phyloP scores from a whole-genome alignment of 2,888 invertebrate species.

The Horisme vitalbata region DNA sequence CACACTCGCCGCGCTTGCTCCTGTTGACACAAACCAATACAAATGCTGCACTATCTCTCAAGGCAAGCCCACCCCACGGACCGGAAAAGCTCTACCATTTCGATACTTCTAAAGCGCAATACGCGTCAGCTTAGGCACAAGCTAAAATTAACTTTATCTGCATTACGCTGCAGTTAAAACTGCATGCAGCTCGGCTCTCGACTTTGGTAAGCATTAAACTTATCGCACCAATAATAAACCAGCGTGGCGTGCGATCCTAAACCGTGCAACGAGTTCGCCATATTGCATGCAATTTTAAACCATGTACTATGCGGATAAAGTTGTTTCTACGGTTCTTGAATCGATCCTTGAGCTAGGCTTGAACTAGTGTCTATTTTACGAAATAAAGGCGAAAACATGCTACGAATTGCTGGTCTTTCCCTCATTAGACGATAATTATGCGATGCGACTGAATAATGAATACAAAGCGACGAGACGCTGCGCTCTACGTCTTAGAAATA shows the following conservation, averaged over 20 bases:
- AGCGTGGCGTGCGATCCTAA: slow-evolving; percentile 16
- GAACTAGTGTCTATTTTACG: not conserved
- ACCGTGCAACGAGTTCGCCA: slow-evolving; percentile 5
- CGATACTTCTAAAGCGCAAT: slow-evolving; percentile 2
- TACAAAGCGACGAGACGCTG: slow-evolving; percentile 28
- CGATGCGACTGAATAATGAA: slow-evolving; percentile 23
- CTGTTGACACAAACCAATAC: slow-evolving; percentile 25
- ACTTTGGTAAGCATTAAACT: slow-evolving; percentile 7
- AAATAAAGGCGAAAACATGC: slow-evolving; percentile 18
- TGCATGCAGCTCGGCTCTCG: slow-evolving; percentile 7
- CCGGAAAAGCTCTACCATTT: slow-evolving; percentile 2
- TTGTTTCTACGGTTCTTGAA: slow-evolving; percentile 4
- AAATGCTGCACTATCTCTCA: slow-evolving; percentile 1
- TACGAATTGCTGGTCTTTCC: slow-evolving; percentile 7
- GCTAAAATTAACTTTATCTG: slow-evolving; percentile 15
- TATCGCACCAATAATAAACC: slow-evolving; percentile 12
- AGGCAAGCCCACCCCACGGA: slow-evolving; percentile 1
- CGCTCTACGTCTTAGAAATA: slow-evolving; percentile 22
- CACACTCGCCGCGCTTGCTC: slow-evolving; percentile 31
- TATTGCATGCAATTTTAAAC: slow-evolving; percentile 17
- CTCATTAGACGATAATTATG: slow-evolving; percentile 6
- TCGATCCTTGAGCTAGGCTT: slow-evolving; percentile 6
- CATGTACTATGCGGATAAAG: slow-evolving; percentile 2
- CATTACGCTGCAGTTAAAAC: slow-evolving; percentile 11
- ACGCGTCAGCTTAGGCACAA: slow-evolving; percentile 3